Base-by-base conservation (phyloP, 2,888 invertebrate species). In the Ypsolopha scabrella region DNA sequence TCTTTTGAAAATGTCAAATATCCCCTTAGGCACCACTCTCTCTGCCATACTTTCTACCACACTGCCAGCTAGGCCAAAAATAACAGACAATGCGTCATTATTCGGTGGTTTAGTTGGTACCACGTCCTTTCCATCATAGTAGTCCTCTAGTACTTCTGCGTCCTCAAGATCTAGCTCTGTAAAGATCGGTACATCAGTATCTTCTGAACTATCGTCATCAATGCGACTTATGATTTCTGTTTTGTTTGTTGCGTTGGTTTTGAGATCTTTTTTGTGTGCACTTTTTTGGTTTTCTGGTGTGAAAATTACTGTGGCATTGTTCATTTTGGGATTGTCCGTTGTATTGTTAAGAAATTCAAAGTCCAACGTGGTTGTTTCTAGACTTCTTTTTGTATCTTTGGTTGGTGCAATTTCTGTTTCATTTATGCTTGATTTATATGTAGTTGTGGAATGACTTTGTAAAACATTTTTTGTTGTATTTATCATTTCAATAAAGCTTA, bases 61-160 rank as follows among this genome's bases (percentile, higher is more conserved):
- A 56, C 83, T 86, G 1, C 86, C 86, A 36, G 87, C 87, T 7
- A 87, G 63, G 0, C 86, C 86, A 52, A 85, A 81, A 41, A 86
- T 68, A 0, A 85, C 76, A 49, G 85, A 82, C 11, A 86, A 55
- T 3, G 85, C 78, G 59, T 85, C 85, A 13, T 73, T 81, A 57
- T 73, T 82, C 0, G 83, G 83, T 10, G 77, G 72, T 37, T 78
- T 69, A 0, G 85, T 86, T 1, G 85, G 79, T 0, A 85, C 64
- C 1, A 80, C 63, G 54, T 86, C 86, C 63, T 82, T 85, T 6
- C 71, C 58, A 54, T 86, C 86, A 48, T 86, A 86, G 53, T 85
- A 86, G 65, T 86, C 86, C 58, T 86, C 86, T 10, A 85, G 80
- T 0, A 82, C 74, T 3, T 80, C 75, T 6, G 61, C 59, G 1